Conservation (phyloP, 1,140 invertebrate genomes). For the Brachionus sp. region DNA sequence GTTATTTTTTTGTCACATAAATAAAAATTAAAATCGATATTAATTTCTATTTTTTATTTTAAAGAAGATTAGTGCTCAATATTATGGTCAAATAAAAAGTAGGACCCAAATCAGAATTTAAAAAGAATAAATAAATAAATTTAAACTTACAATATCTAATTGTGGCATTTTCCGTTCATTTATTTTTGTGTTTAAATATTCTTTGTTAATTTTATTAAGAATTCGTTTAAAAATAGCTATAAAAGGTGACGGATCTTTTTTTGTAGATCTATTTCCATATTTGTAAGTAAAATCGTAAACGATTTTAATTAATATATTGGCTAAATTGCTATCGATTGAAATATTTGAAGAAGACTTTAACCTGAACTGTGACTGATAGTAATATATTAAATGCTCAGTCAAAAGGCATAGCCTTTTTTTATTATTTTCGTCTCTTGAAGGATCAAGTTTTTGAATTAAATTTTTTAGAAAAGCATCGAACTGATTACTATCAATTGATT, state of each 20-base stretch:
- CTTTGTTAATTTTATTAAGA: neutral
- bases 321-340: neutral
- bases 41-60: no score
- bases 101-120: no score
- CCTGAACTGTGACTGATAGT: slow-evolving; percentile 13
- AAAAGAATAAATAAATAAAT: neutral
- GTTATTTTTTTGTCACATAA: no score
- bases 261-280: slow-evolving; percentile 32
- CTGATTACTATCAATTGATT: slow-evolving; percentile 67
- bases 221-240: slow-evolving; percentile 21
- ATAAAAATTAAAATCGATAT: no score
- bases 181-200: neutral
- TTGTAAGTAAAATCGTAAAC: slow-evolving; percentile 26
- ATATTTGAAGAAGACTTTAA: neutral
- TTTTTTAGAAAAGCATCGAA: slow-evolving; percentile 55
- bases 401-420: slow-evolving; percentile 68
- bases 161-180: slow-evolving; percentile 2
- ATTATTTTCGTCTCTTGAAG: slow-evolving; percentile 51
- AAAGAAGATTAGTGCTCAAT: no score
- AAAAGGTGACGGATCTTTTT: slow-evolving; percentile 39
- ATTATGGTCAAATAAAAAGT: no score
- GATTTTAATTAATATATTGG: slow-evolving; percentile 26
- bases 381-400: slow-evolving; percentile 64
- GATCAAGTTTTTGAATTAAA: slow-evolving; percentile 60
- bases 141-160: slow-evolving; percentile 3